A percentile compares a stretch with the other conserved stretches of the same genome.
Evolutionary conservation across 2,888 invertebrate species (phyloP).

Genomic region (Conchocele bisecta): DNA sequence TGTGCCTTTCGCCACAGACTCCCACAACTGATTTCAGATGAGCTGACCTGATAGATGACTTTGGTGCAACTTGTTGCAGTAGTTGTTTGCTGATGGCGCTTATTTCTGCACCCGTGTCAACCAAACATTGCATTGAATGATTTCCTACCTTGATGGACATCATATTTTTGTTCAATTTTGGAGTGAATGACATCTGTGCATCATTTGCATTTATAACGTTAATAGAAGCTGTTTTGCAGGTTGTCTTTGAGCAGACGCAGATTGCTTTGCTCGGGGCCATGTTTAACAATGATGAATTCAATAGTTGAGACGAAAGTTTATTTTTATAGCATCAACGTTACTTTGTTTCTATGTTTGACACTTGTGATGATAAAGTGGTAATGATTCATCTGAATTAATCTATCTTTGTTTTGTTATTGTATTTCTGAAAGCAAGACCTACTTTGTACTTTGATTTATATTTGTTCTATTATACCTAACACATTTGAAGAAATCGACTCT

Average conservation of each 20-base stretch:
- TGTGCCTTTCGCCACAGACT: neutral
- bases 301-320: too few species aligned
- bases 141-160: neutral
- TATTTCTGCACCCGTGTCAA: slow-evolving; percentile 1
- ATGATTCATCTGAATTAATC: too few species aligned
- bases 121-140: neutral
- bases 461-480: too few species aligned
- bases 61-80: slow-evolving; percentile 5
- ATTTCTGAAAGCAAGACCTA: too few species aligned
- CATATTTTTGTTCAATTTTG: neutral
- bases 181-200: neutral
- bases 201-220: neutral
- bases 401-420: too few species aligned
- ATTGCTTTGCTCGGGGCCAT: too few species aligned
- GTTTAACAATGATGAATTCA: too few species aligned
- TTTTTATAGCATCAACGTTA: too few species aligned
- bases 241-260: slow-evolving; percentile 1
- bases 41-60: neutral
- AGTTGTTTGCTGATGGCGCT: neutral
- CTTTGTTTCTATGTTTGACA: too few species aligned
- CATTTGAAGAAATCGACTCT: too few species aligned
- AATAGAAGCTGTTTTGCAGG: neutral
- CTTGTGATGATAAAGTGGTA: too few species aligned
- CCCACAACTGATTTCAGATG: neutral
- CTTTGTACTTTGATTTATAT: too few species aligned